Conservation (phyloP, 2,113 vertebrate species). For the Grantiella picta region DNA sequence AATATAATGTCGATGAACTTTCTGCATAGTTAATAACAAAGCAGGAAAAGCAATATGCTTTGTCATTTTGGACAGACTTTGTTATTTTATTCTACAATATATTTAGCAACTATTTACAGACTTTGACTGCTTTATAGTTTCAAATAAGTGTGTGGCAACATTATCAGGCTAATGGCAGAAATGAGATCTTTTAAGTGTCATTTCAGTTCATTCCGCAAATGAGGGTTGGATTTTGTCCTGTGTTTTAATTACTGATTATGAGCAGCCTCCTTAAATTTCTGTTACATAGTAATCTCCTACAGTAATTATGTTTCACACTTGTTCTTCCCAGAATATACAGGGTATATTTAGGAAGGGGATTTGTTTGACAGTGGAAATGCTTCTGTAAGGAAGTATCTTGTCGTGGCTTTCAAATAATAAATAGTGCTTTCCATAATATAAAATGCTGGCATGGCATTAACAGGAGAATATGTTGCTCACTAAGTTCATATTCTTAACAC, state of each 20-base stretch:
- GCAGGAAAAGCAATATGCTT: background rate
- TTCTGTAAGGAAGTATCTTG: background rate
- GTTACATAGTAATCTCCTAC: background rate
- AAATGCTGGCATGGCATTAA: background rate
- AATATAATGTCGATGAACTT: background rate
- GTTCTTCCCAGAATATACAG: slow-evolving; percentile 1
- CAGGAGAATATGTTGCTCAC: background rate
- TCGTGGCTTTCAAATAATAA: slow-evolving; percentile 11
- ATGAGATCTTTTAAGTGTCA: background rate
- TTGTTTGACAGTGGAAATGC: background rate
- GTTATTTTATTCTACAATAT: slow-evolving; percentile 19
- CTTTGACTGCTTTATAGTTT: background rate
- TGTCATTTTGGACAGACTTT: background rate
- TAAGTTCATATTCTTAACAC: background rate
- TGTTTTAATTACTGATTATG: background rate
- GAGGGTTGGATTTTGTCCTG: background rate
- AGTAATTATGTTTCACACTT: background rate
- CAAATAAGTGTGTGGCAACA: background rate
- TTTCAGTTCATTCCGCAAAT: background rate
- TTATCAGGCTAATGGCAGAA: background rate
- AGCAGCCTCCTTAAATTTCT: background rate
- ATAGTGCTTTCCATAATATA: slow-evolving; percentile 5
- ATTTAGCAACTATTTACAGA: background rate
- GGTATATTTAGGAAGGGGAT: background rate
- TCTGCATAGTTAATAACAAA: background rate